A percentile compares a stretch with the other conserved stretches of the same genome.
Conservation (phyloP, 53 echinoderm and acorn worm species). For the Echinometra lucunter region DNA sequence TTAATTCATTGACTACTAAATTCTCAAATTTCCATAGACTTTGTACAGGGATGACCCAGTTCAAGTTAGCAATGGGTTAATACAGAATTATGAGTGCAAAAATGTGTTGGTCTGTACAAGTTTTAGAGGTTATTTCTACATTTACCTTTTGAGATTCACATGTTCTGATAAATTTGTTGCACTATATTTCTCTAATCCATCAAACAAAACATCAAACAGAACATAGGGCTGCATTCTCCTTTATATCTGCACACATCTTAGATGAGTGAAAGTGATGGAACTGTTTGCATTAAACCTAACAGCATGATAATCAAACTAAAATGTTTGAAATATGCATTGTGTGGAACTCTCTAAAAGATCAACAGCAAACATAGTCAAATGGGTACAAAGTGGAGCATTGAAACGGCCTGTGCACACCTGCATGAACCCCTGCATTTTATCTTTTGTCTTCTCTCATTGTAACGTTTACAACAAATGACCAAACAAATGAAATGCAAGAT, state of each 20-base stretch:
- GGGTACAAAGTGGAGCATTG: not conserved
- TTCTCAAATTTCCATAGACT: too few relatives aligned
- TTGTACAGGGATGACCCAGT: too few relatives aligned
- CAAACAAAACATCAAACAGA: too few relatives aligned
- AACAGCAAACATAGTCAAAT: not conserved
- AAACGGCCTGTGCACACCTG: not conserved
- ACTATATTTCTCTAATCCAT: too few relatives aligned
- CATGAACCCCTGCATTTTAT: not conserved
- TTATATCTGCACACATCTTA: too few relatives aligned
- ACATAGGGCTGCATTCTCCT: too few relatives aligned
- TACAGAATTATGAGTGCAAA: too few relatives aligned
- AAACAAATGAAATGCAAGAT: not conserved
- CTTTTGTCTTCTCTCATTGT: not conserved
- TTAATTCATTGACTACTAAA: too few relatives aligned
- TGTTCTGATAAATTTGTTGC: not conserved
- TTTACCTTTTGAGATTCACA: not conserved
- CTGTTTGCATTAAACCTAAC: not conserved
- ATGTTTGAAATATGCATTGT: not conserved
- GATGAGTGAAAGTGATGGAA: too few relatives aligned
- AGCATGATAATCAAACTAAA: not conserved
- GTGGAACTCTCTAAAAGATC: not conserved
- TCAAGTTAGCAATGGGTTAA: too few relatives aligned
- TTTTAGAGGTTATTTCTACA: not conserved
- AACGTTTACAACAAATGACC: slow-evolving; percentile 7
- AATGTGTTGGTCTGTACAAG: not conserved